A percentile compares a stretch with the other conserved stretches of the same genome.
Conservation (phyloP, 2,113 vertebrate species). For the Malaclemys terrapin region DNA sequence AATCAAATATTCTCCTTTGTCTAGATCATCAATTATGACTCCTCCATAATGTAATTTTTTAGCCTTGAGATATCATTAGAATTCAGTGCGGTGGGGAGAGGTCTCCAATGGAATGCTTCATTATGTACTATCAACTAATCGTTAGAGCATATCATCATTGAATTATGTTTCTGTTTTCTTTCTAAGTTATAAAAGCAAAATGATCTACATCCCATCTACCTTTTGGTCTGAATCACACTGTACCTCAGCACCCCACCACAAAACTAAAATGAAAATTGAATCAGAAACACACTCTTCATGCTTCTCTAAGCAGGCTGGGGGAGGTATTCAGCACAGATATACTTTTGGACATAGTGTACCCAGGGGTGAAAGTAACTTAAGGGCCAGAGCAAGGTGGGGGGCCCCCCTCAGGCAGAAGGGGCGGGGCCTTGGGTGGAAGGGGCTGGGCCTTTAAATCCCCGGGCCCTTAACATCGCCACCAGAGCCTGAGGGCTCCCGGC, state of each 20-base stretch:
- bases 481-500: too few species aligned
- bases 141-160: background rate
- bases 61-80: slow-evolving; percentile 22
- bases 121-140: background rate
- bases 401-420: too few species aligned
- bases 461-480: too few species aligned
- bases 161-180: slow-evolving; percentile 15
- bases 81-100: background rate
- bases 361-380: too few species aligned
- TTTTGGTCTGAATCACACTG: background rate
- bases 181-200: background rate
- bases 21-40: background rate
- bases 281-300: background rate
- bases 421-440: too few species aligned
- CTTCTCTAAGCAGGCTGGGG: background rate
- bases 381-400: too few species aligned
- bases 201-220: background rate
- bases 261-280: slow-evolving; percentile 25
- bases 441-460: too few species aligned
- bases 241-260: background rate
- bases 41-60: background rate
- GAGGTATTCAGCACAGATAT: background rate
- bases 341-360: background rate
- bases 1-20: background rate
- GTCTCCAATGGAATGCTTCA: background rate